Evolutionary conservation across 1,140 invertebrate genomes (phyloP).

Genomic region (Trachymyrmex septentrionalis): DNA sequence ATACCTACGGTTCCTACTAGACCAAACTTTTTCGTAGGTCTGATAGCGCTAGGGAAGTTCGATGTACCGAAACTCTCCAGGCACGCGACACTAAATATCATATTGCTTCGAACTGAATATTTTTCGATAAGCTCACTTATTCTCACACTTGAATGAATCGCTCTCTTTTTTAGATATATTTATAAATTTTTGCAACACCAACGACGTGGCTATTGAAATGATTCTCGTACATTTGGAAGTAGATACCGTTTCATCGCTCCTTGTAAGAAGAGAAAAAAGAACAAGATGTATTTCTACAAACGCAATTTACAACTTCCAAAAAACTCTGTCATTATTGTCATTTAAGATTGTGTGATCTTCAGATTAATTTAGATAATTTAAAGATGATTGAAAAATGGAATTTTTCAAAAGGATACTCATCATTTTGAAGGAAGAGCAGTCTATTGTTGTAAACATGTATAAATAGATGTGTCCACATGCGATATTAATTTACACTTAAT

Average conservation of each 20-base stretch:
- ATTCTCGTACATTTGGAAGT: constrained; percentile 1
- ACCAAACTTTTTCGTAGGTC: constrained; percentile 38
- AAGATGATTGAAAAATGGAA: not conserved
- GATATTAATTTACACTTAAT: constrained; percentile 14
- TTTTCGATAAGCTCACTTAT: constrained; percentile 30
- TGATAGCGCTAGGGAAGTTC: constrained; percentile 14
- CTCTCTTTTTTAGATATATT: constrained; percentile 44
- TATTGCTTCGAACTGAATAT: constrained; percentile 30
- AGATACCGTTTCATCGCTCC: not conserved
- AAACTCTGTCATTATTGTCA: constrained; percentile 11
- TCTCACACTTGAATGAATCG: not conserved
- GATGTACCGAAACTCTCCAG: constrained; percentile 18
- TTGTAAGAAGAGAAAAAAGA: not conserved
- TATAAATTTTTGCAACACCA: constrained; percentile 36
- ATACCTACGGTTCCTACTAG: constrained; percentile 62
- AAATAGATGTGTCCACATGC: constrained; percentile 21
- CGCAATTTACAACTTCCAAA: not conserved
- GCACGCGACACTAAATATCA: constrained; percentile 18
- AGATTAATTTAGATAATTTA: constrained; percentile 8
- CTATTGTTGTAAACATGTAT: constrained; percentile 16
- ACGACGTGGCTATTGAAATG: not conserved
- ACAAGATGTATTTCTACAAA: not conserved
- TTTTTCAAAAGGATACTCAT: constrained; percentile 21
- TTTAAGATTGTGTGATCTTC: not conserved
- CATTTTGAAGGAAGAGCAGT: not conserved